Base-by-base conservation (phyloP, 2,113 vertebrate species). In the Melanotaenia duboulayi region DNA sequence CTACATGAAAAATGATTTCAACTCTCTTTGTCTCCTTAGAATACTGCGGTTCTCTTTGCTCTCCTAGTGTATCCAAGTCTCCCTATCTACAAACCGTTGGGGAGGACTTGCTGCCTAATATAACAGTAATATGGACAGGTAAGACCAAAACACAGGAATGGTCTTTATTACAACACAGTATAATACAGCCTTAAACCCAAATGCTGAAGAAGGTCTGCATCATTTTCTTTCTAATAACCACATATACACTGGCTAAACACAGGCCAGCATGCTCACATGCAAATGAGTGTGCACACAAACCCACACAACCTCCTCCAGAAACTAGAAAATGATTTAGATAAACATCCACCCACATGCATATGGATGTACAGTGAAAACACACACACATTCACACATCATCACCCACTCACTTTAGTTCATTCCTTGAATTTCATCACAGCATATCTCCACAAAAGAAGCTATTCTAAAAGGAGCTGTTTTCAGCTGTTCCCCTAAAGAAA, bases 101-200 rank as follows among this genome's bases (percentile, higher is more conserved):
- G 28, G 95, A 93, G 61, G 94, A 96, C 71, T 90, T 96, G 39
- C 90, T 95, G 37, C 94, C 93, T 4, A 90, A 85, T 51, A 96
- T 96, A 0, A 85, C 91, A 2, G 88, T 96, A 61, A 93, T 96
- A 79, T 96, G 96, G 95, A 96, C 96, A n/a, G 95, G 95, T 96
- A 71, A 91, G 85, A 0, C 11, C 19, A 20, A 28, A 2, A 37
- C 4, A 5, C 4, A 11, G 13, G 8, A 28, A 28, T 4, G 3
- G 28, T 20, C 16, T 23, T 56, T 10, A 2, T 32, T 56, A 56
- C 28, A 20, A 16, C 17, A 28, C 25, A 22, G 20, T 20, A 25
- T 42, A 11, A 17, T 20, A 17, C 28, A 42, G 40, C 40, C 11
- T 37, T 65, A 16, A 55, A 42, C 20, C 19, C 19, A 35, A 35